phyloP scores from a whole-genome alignment of 2,888 invertebrate species.

The Leptopterna dolabrata region DNA sequence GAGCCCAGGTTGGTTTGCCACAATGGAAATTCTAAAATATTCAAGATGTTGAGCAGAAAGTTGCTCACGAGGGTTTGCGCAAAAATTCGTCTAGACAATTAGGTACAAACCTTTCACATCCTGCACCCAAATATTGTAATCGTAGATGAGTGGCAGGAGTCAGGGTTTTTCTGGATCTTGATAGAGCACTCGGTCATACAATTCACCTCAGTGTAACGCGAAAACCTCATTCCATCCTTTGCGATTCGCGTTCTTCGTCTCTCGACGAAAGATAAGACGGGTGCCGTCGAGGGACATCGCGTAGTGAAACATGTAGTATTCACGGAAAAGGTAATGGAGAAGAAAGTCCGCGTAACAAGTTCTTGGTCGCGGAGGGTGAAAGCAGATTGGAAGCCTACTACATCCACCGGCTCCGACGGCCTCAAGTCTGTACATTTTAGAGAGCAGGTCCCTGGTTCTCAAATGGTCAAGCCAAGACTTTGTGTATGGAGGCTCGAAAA shows the following conservation, averaged over 20 bases:
- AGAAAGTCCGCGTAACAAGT: slow-evolving; percentile 40
- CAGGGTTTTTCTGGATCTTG: too few species aligned
- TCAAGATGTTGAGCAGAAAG: too few species aligned
- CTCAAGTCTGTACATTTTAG: neutral
- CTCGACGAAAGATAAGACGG: neutral
- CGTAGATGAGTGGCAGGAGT: neutral
- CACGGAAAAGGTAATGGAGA: slow-evolving; percentile 20
- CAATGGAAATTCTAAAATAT: too few species aligned
- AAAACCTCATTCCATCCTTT: neutral
- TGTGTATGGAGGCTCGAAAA: too few species aligned
- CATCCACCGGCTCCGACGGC: neutral
- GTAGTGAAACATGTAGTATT: neutral
- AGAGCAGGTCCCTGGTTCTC: neutral
- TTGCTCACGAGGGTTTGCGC: too few species aligned
- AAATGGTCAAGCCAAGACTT: neutral
- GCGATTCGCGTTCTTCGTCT: neutral
- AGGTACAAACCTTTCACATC: neutral
- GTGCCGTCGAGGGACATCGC: neutral
- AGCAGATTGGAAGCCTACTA: slow-evolving; percentile 28
- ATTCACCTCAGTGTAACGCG: neutral
- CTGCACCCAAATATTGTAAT: neutral
- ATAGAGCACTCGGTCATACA: neutral
- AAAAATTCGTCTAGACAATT: too few species aligned
- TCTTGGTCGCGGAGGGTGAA: slow-evolving; percentile 32
- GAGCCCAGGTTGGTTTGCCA: too few species aligned